Percentiles rank a stretch among this genome's conserved stretches.
These are phyloP conservation scores for Cryptocephalus moraei DNA, from an alignment of 2,888 invertebrate species.

Conservation along the genomic window DNA sequence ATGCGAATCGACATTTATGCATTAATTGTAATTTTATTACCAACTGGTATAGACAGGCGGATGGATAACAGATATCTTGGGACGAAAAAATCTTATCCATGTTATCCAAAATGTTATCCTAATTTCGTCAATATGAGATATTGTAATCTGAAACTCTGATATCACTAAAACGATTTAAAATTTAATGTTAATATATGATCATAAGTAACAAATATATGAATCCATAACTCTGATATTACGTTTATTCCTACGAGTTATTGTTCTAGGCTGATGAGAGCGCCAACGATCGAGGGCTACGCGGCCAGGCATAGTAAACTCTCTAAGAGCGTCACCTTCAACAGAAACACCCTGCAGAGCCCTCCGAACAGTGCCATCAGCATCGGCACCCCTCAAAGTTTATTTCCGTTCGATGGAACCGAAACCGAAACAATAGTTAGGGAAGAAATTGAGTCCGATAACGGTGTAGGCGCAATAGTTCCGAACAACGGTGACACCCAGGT, in stretches of 20 bases:
- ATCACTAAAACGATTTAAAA: too few relatives aligned
- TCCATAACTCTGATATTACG: not conserved
- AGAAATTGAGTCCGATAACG: slow-evolving; percentile 46
- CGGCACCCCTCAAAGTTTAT: slow-evolving; percentile 22
- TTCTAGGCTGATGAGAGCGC: slow-evolving; percentile 58
- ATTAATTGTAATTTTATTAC: too few relatives aligned
- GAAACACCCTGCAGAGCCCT: slow-evolving; percentile 74
- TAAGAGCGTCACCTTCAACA: slow-evolving; percentile 82
- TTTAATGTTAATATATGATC: too few relatives aligned
- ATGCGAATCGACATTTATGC: too few relatives aligned
- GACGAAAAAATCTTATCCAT: too few relatives aligned
- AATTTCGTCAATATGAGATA: too few relatives aligned
- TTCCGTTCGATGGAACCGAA: slow-evolving; percentile 16
- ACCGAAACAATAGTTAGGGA: slow-evolving; percentile 29
- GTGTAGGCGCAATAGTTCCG: slow-evolving; percentile 46
- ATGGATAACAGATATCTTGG: too few relatives aligned
- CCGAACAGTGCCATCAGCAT: slow-evolving; percentile 40
- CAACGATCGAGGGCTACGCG: slow-evolving; percentile 80
- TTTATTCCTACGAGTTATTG: not conserved
- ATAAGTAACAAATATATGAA: too few relatives aligned
- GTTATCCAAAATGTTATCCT: too few relatives aligned
- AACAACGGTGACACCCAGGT: slow-evolving; percentile 50
- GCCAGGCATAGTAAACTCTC: slow-evolving; percentile 79
- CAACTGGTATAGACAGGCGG: too few relatives aligned
- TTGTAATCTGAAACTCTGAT: too few relatives aligned